A percentile compares a stretch with the other conserved stretches of the same genome.
Conservation (phyloP, 2,113 vertebrate genomes). For the Ictalurus punctatus region DNA sequence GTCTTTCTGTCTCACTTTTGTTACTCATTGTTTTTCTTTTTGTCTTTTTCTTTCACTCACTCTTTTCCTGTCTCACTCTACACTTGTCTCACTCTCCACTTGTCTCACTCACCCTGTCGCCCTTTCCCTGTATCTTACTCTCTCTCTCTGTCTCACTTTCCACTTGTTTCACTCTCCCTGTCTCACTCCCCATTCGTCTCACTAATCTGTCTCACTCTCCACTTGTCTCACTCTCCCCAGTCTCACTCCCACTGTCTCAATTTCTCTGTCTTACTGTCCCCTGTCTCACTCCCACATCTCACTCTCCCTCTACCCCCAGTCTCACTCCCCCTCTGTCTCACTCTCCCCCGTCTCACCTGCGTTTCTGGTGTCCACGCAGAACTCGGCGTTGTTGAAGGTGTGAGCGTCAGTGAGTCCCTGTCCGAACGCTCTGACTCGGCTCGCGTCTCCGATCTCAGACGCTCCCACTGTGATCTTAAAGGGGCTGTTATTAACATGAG, state of each 20-base stretch:
- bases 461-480: slow-evolving; percentile 97
- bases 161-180: background rate
- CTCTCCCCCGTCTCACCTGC: slow-evolving; percentile 75
- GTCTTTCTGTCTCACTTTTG: background rate
- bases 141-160: background rate
- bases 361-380: slow-evolving; percentile 93
- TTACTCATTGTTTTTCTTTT: background rate
- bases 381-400: slow-evolving; percentile 90
- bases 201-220: background rate
- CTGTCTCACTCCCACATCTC: background rate
- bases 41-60: background rate
- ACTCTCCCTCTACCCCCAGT: background rate
- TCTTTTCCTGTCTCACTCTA: background rate
- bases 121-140: background rate
- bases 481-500: slow-evolving; percentile 94
- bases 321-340: background rate
- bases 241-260: background rate
- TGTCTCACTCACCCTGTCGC: background rate
- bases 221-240: background rate
- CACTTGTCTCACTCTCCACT: background rate
- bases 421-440: slow-evolving; percentile 88
- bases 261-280: background rate
- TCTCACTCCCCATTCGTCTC: background rate
- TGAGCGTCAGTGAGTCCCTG: slow-evolving; percentile 85
- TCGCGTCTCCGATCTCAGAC: slow-evolving; percentile 91